These are phyloP conservation scores for Macrotis lagotis DNA, from an alignment of 2,113 vertebrate species.

Conservation along the genomic window DNA sequence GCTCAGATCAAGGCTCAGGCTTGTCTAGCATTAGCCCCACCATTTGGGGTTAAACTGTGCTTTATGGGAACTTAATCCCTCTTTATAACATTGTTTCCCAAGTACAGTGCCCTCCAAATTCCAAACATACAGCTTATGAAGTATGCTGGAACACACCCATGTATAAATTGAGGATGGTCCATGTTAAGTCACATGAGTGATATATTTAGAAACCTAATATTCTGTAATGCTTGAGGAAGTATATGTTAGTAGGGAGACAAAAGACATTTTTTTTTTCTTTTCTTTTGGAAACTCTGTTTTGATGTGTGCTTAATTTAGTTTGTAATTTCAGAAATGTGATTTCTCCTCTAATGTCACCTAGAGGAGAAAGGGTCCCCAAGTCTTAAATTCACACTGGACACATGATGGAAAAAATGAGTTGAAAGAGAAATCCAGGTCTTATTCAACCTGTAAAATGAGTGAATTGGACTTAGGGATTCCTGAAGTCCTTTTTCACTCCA, in stretches of 20 bases:
- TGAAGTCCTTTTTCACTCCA: neutral
- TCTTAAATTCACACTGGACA: neutral
- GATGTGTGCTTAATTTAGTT: neutral
- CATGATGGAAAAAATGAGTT: neutral
- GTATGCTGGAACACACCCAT: neutral
- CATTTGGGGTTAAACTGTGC: neutral
- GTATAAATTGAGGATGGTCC: neutral
- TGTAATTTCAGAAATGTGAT: neutral
- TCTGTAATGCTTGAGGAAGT: neutral
- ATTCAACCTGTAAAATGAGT: neutral
- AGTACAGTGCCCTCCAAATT: neutral
- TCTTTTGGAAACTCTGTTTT: neutral
- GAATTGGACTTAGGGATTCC: neutral
- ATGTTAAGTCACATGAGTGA: neutral
- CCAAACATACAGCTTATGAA: neutral
- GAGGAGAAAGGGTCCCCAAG: neutral
- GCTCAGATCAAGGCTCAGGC: neutral
- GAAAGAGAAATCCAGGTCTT: too few relatives aligned
- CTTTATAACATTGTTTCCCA: neutral
- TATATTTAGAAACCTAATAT: neutral
- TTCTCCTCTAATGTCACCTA: neutral
- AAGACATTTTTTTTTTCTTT: neutral
- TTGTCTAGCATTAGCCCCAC: neutral
- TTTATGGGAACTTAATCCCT: neutral
- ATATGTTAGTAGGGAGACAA: neutral